Evolutionary conservation across 1,140 invertebrate species (phyloP), one percentile per base, ranked within the genome.

Genomic region (Phymastichus coffea): DNA sequence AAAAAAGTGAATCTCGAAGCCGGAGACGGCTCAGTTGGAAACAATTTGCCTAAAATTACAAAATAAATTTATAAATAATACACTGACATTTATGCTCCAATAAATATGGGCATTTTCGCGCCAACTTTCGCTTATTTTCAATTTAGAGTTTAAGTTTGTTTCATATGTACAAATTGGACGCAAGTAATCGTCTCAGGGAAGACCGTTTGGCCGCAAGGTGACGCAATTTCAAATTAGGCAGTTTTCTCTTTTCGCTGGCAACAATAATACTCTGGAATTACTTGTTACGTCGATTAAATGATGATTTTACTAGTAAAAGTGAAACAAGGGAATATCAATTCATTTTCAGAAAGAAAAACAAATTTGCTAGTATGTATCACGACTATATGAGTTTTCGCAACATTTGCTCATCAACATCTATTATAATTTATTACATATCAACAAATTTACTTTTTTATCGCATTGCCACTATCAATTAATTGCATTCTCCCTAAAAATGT

Each of bases 21-120:
- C n/a, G n/a, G 1, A 7, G 49, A 38, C 22, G n/a, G 35, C 8
- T 52, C n/a, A 12, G 37, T 19, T 20, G 47, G 6, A 52, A 25
- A 25, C 20, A 38, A 20, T 30, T 20, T 8, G 1, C 28, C 10
- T 23, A 37, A 49, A n/a, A 12, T 49, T 49, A 37, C 15, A 49
- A 37, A 49, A 22, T 44, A 57, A 48, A 48, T 44, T 43, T 63
- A 58, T 65, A 56, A 66, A 67, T 65, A 68, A 67, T 67, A 65
- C 48, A 35, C 33, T 51, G n/a, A 38, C 33, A n/a, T 17, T 15
- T 51, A 37, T 37, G 14, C 25, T 37, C 66, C 63, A 67, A 70
- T 71, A 71, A 71, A 72, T 72, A 72, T 66, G 43, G 63, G 51
- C 51, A 56, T 17, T 51, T 55, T 51, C 35, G 51, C 33, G 47